A percentile compares a stretch with the other conserved stretches of the same genome.
Evolutionary conservation across 1,140 invertebrate species (phyloP).

Genomic region (Drosophila pseudoananassae): DNA sequence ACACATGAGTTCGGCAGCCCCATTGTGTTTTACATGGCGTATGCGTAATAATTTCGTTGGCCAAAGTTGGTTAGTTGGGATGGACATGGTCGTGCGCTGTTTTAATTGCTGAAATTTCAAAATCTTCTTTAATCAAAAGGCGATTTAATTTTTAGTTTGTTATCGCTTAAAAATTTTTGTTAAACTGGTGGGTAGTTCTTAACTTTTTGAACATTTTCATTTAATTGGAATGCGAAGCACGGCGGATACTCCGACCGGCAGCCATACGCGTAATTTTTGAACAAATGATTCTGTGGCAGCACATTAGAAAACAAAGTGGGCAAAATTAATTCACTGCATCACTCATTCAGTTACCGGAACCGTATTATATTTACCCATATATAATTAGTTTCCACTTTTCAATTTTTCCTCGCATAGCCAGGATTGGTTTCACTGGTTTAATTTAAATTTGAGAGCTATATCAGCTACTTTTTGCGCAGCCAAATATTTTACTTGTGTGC

Average conservation of each 20-base stretch:
- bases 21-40: constrained; percentile 42
- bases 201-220: too few relatives aligned
- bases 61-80: constrained; percentile 15
- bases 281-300: not conserved
- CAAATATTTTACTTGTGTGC: not conserved
- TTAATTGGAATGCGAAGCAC: not conserved
- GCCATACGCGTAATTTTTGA: not conserved
- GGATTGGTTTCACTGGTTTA: constrained; percentile 1
- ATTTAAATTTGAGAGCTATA: constrained; percentile 5
- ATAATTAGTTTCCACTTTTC: not conserved
- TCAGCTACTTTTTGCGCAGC: not conserved
- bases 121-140: not conserved
- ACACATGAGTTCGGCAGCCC: constrained; percentile 20
- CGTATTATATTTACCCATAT: not conserved
- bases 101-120: constrained; percentile 57
- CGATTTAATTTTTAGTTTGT: not conserved
- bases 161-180: not conserved
- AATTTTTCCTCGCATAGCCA: not conserved
- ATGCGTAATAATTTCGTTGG: constrained; percentile 51
- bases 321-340: constrained; percentile 5
- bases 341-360: constrained; percentile 1
- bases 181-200: too few relatives aligned
- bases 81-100: constrained; percentile 23
- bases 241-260: not conserved
- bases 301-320: not conserved